Base-by-base conservation (phyloP, 2,797 vertebrate species). In the Periparus ater region DNA sequence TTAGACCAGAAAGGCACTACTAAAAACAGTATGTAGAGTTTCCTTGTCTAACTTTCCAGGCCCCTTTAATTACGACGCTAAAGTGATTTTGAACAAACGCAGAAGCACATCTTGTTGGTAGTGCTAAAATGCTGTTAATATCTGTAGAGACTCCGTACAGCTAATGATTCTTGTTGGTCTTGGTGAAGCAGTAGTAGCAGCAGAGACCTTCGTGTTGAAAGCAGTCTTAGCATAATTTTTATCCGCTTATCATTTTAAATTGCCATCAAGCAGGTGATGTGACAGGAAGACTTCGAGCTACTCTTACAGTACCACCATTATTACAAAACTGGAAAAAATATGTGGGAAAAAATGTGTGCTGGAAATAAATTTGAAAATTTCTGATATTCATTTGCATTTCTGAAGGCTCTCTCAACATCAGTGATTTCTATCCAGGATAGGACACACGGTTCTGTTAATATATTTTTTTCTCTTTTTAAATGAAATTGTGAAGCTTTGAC, bases 191-290 rank as follows among this genome's bases (percentile, higher is more conserved):
- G 45, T 20, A 65, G 71, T 8, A 88, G 54, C 48, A 75, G 51
- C 32, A 74, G 82, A 85, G 25, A 60, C 27, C 23, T 45, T 30
- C 21, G 10, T 23, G 17, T 38, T 67, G 55, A 55, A 82, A 53
- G n/a, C 3, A 4, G 9, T 48, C 10, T 55, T 62, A 73, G 58
- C 36, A 36, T 81, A 5, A 25, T 91, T 96, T 92, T 89, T 73
- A 89, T 85, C 67, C 85, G 44, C 23, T 91, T 91, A 87, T 70
- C n/a, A 34, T 79, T 94, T 86, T 75, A 76, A 93, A 86, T 85
- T 91, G 81, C 51, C 60, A 57, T 60, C 26, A 73, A 61, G 79
- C 48, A 48, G 36, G 36, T 87, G 77, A 93, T 76, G 44, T 89
- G 92, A 75, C 71, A 85, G 58, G 87, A 94, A 66, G 40, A 66